Evolutionary conservation across 2,888 invertebrate genomes (phyloP).

Genomic region (Melangyna quadrimaculata): DNA sequence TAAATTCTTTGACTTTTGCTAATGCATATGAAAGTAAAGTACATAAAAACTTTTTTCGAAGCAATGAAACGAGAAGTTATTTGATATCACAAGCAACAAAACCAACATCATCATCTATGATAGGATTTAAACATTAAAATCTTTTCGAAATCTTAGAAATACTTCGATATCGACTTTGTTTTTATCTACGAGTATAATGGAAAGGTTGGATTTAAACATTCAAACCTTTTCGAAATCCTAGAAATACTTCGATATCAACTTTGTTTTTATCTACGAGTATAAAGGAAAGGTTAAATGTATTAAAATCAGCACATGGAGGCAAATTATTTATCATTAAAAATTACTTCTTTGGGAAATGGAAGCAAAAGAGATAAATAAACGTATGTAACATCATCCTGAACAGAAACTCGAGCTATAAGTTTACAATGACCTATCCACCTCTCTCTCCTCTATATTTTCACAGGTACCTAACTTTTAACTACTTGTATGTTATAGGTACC

Average conservation of each 20-base stretch:
- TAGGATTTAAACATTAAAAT: conserved; percentile 9
- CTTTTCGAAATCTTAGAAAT: conserved; percentile 24
- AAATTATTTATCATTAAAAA: conserved; percentile 47
- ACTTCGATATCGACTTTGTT: background rate
- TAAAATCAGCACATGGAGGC: background rate
- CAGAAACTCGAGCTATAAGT: conserved; percentile 34
- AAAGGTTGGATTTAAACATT: background rate
- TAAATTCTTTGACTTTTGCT: no score
- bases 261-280: background rate
- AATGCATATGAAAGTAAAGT: no score
- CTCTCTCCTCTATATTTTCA: background rate
- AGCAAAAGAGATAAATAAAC: conserved; percentile 11
- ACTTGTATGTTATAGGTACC: no score
- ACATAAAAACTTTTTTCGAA: background rate
- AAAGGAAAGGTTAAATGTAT: background rate
- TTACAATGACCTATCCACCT: conserved; percentile 42
- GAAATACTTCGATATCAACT: background rate
- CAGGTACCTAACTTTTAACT: conserved; percentile 1
- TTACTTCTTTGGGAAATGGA: background rate
- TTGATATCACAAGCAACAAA: background rate
- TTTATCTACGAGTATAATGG: background rate
- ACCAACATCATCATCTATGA: background rate
- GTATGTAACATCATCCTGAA: conserved; percentile 22
- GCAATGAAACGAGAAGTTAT: background rate
- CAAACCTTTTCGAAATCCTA: conserved; percentile 29